Conservation (phyloP, 1,140 invertebrate species). For the Bombus pyrosoma region DNA sequence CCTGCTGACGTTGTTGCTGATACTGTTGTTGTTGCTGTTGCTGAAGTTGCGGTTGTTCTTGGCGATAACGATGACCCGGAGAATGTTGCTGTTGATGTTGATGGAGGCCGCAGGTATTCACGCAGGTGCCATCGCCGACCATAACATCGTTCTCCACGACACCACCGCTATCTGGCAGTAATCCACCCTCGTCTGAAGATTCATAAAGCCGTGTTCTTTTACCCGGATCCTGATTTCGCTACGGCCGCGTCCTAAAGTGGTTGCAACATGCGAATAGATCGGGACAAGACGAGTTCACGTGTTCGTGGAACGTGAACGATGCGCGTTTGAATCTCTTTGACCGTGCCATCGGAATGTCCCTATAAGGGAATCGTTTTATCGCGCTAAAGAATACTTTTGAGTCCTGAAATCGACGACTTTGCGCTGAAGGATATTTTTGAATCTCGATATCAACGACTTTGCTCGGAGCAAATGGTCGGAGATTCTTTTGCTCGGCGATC, state of each 20-base stretch:
- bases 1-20: constrained; percentile 21
- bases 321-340: neutral
- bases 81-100: constrained; percentile 63
- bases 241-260: neutral
- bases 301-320: neutral
- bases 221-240: neutral
- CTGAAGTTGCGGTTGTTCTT: constrained; percentile 44
- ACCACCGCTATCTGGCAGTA: constrained; percentile 72
- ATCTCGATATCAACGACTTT: neutral
- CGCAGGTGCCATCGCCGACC: constrained; percentile 66
- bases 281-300: neutral
- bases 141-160: constrained; percentile 65
- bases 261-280: constrained; percentile 37
- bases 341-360: neutral
- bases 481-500: neutral
- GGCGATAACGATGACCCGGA: constrained; percentile 35
- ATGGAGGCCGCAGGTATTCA: constrained; percentile 61
- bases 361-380: too few species aligned
- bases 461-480: neutral
- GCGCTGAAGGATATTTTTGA: neutral
- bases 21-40: constrained; percentile 27
- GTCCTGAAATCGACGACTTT: too few species aligned
- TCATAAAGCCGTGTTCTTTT: constrained; percentile 24
- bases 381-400: neutral
- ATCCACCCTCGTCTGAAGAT: constrained; percentile 72